Evolutionary conservation across 2,113 vertebrate species (phyloP).

Genomic region (Hippolais icterina): DNA sequence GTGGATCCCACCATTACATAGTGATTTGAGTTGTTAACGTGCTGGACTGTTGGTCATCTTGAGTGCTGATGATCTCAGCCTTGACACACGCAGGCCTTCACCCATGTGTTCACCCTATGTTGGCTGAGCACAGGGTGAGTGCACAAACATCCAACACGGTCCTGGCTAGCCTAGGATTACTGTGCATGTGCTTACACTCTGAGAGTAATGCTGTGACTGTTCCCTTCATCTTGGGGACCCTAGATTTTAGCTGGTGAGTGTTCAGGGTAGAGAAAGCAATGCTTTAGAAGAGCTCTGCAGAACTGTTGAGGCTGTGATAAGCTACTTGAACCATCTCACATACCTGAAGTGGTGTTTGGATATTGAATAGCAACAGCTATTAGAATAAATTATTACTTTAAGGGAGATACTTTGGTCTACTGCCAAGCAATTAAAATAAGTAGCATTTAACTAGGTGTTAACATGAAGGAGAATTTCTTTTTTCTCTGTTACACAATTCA

Average conservation of each 20-base stretch:
- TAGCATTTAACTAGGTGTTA: not conserved
- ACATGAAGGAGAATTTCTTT: not conserved
- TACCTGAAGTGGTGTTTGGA: not conserved
- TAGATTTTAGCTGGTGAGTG: not conserved
- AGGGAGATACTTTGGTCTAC: not conserved
- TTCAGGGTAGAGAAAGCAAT: not conserved
- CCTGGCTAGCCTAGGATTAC: not conserved
- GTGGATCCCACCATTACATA: not conserved
- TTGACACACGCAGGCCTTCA: not conserved
- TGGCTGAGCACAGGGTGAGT: not conserved
- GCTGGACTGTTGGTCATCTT: not conserved
- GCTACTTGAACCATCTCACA: not conserved
- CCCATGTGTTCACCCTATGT: fast-evolving
- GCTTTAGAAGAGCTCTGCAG: not conserved
- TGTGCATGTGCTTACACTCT: fast-evolving
- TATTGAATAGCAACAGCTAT: not conserved
- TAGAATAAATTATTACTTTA: not conserved
- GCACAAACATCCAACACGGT: fast-evolving
- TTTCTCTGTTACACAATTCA: not conserved
- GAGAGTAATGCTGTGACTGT: not conserved
- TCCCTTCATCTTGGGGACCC: not conserved
- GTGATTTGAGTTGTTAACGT: not conserved
- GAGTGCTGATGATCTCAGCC: not conserved
- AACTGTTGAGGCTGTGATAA: not conserved
- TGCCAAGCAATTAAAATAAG: constrained; percentile 19